Evolutionary conservation across 2,797 vertebrate genomes (phyloP).

Genomic region (Crocodylus rhombifer): DNA sequence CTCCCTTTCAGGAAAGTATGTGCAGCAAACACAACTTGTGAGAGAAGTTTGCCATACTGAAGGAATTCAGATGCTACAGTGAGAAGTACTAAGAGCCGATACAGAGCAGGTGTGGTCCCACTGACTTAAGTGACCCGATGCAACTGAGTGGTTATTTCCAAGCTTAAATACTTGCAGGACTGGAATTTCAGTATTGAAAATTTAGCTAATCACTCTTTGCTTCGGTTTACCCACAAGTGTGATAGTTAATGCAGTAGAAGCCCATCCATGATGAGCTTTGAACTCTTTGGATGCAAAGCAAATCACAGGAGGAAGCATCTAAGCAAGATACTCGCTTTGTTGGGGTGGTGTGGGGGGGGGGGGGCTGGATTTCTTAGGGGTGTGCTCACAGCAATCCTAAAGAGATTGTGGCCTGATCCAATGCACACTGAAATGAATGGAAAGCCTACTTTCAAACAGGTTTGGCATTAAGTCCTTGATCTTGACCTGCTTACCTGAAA

Average conservation of each 20-base stretch:
- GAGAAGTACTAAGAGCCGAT: fast-evolving
- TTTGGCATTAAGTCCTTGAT: background rate
- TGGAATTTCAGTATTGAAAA: background rate
- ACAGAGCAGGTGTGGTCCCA: fast-evolving
- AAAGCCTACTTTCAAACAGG: background rate
- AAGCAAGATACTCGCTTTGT: too few relatives aligned
- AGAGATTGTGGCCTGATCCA: background rate
- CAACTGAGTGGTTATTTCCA: background rate
- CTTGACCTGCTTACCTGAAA: background rate
- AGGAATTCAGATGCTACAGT: background rate
- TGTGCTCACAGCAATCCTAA: background rate
- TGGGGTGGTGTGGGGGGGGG: too few relatives aligned
- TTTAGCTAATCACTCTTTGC: fast-evolving
- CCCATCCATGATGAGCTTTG: background rate
- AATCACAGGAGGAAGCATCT: too few relatives aligned
- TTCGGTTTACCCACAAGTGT: background rate
- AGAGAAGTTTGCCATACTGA: background rate
- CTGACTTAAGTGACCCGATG: fast-evolving
- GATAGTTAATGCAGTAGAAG: fast-evolving
- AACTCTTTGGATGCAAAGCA: background rate
- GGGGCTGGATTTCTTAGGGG: too few relatives aligned
- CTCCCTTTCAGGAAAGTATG: background rate
- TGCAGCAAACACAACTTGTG: conserved; percentile 52
- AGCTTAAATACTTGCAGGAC: background rate
- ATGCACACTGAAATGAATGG: fast-evolving